These are phyloP conservation scores for Clarias laeviceps DNA, from an alignment of 2,797 vertebrate genomes.

Conservation along the genomic window DNA sequence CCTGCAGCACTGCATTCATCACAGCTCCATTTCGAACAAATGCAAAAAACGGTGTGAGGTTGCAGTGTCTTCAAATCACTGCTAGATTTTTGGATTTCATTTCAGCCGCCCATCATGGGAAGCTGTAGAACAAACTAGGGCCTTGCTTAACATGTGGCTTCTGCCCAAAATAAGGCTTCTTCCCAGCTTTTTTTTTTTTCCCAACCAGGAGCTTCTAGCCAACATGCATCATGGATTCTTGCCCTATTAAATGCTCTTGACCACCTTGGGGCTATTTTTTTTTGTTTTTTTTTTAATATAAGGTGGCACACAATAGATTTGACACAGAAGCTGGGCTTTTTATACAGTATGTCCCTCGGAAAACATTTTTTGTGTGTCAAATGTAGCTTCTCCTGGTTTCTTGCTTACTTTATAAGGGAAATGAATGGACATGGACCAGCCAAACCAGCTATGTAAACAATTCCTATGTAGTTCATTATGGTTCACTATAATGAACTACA, in stretches of 20 bases:
- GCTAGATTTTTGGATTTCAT: neutral
- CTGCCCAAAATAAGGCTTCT: neutral
- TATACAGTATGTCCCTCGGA: too few species aligned
- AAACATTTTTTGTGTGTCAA: too few species aligned
- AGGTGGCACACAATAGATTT: neutral
- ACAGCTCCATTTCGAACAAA: neutral
- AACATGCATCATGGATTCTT: neutral
- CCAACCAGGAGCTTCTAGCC: neutral
- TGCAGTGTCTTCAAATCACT: neutral
- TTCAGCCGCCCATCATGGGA: neutral
- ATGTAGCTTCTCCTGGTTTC: too few species aligned
- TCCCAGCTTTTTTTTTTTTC: neutral
- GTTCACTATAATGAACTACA: too few species aligned
- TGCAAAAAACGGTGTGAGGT: neutral
- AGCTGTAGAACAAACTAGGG: neutral
- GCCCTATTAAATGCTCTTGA: neutral
- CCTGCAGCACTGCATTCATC: slow-evolving; percentile 12
- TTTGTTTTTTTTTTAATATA: neutral
- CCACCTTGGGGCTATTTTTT: neutral
- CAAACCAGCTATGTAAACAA: too few species aligned
- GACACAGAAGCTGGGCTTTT: neutral
- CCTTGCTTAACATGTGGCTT: neutral
- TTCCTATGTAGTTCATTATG: too few species aligned
- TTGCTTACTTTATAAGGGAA: too few species aligned
- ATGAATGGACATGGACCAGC: too few species aligned